Conservation (phyloP, 2,888 invertebrate genomes). For the Tinea semifulvella region DNA sequence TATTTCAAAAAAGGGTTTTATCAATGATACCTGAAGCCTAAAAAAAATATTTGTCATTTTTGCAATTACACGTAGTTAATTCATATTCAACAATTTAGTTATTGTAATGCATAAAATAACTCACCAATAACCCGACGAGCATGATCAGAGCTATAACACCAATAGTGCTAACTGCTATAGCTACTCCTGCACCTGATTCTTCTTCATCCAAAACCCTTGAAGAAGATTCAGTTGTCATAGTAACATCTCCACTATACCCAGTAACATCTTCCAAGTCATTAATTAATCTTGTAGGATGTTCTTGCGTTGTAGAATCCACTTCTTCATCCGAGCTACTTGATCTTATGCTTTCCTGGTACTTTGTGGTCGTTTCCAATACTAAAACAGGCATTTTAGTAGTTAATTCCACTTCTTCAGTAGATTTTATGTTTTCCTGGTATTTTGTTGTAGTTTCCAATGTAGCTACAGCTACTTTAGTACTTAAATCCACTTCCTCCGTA, state of each 20-base stretch:
- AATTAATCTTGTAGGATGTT: slow-evolving; percentile 31
- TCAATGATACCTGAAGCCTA: too few species aligned
- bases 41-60: too few species aligned
- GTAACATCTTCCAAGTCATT: slow-evolving; percentile 37
- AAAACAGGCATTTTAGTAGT: slow-evolving; percentile 21
- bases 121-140: slow-evolving; percentile 80
- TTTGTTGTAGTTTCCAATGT: slow-evolving; percentile 23
- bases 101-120: slow-evolving; percentile 28
- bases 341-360: slow-evolving; percentile 19
- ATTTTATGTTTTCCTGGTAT: slow-evolving; percentile 19
- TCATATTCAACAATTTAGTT: slow-evolving; percentile 2
- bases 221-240: slow-evolving; percentile 42
- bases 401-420: slow-evolving; percentile 21
- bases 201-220: slow-evolving; percentile 42
- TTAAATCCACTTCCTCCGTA: slow-evolving; percentile 14
- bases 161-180: slow-evolving; percentile 82
- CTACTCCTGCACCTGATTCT: slow-evolving; percentile 77
- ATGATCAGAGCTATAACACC: slow-evolving; percentile 80
- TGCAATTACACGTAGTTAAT: too few species aligned
- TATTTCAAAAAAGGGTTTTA: too few species aligned
- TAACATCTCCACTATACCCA: slow-evolving; percentile 32
- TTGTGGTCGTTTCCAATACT: slow-evolving; percentile 26
- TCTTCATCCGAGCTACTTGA: slow-evolving; percentile 21
- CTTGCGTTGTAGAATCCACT: slow-evolving; percentile 30
- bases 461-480: slow-evolving; percentile 6